Evolutionary conservation across 2,113 vertebrate species (phyloP).

Genomic region (Cyphomyrus discorhynchus): DNA sequence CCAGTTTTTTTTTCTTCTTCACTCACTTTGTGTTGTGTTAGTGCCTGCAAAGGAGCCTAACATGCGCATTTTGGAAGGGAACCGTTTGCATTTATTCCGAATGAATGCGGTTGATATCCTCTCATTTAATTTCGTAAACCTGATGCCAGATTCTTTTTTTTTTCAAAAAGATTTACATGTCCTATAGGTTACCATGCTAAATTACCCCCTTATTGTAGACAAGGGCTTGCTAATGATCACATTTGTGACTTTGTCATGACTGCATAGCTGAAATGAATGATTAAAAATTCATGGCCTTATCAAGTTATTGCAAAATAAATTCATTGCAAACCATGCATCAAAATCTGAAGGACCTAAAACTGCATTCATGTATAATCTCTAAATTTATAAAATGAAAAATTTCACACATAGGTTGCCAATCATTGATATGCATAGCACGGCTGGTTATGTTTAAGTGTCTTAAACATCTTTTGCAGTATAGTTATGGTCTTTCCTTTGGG

Average conservation of each 20-base stretch:
- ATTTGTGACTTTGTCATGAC: constrained; percentile 4
- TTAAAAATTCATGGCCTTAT: neutral
- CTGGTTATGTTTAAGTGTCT: neutral
- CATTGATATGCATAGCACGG: neutral
- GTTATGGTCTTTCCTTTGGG: neutral
- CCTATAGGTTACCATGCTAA: neutral
- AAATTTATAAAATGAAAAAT: neutral
- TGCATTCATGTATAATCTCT: neutral
- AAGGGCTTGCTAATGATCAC: constrained; percentile 1
- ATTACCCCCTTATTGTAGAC: neutral
- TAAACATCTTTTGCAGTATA: neutral
- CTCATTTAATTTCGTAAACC: neutral
- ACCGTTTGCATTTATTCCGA: neutral
- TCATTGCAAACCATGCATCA: constrained; percentile 6
- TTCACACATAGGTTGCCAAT: neutral
- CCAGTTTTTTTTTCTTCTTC: neutral
- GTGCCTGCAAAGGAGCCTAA: neutral
- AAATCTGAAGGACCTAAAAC: constrained; percentile 1
- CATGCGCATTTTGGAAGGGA: neutral
- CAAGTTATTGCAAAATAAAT: constrained; percentile 2
- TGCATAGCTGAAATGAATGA: neutral
- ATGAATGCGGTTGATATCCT: neutral
- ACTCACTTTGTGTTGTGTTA: neutral
- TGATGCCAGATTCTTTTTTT: neutral
- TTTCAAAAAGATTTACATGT: neutral